Conservation (phyloP, 1,140 invertebrate species). For the Drosophila sturtevanti region DNA sequence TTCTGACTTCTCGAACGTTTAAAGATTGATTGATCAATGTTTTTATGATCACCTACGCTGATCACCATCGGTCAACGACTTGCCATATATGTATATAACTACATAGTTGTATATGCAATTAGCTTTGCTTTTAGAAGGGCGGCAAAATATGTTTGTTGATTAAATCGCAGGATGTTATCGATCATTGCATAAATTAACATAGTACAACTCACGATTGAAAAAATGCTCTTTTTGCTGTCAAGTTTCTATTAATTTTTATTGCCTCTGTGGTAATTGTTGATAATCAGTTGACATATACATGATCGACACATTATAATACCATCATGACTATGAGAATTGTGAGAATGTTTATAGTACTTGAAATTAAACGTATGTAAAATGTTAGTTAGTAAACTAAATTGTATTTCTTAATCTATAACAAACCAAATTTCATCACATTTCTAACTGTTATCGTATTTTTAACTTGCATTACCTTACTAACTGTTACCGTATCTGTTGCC, state of each 20-base stretch:
- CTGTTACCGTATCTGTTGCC: too few relatives aligned
- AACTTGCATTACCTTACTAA: too few relatives aligned
- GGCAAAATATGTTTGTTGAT: constrained; percentile 63
- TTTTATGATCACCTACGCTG: constrained; percentile 66
- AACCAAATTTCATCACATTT: too few relatives aligned
- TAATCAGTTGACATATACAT: constrained; percentile 14
- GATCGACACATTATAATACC: neutral
- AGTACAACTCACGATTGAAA: constrained; percentile 29
- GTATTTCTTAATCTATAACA: too few relatives aligned
- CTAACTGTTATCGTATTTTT: too few relatives aligned
- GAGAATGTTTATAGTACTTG: neutral
- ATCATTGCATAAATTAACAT: constrained; percentile 79
- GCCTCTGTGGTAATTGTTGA: constrained; percentile 29
- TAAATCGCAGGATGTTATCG: constrained; percentile 80
- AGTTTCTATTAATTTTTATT: constrained; percentile 58
- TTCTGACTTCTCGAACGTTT: constrained; percentile 70
- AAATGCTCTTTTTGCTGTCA: constrained; percentile 10
- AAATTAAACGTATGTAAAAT: neutral
- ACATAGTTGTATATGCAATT: neutral
- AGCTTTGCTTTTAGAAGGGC: constrained; percentile 59
- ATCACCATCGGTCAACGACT: constrained; percentile 45
- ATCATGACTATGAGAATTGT: neutral
- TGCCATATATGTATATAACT: too few relatives aligned
- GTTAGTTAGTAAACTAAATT: too few relatives aligned
- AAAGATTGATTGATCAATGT: constrained; percentile 77